Evolutionary conservation across 1,140 invertebrate genomes (phyloP).

Genomic region (Drosophila aff.): DNA sequence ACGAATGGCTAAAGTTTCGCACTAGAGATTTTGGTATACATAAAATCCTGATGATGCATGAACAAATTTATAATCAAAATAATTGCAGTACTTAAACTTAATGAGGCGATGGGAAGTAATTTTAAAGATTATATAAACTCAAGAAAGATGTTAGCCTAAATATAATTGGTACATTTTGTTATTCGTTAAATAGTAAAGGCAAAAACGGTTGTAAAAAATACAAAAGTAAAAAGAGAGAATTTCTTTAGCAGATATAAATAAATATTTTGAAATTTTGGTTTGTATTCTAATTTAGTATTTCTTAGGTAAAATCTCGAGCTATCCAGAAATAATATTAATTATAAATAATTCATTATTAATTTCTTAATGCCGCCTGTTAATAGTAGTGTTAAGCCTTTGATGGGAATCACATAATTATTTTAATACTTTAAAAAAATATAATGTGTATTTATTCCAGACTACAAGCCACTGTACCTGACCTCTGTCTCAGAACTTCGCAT

Average conservation of each 20-base stretch:
- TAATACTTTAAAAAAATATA: background rate
- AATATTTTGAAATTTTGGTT: background rate
- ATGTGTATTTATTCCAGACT: background rate
- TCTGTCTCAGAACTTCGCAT: background rate
- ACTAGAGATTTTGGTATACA: constrained; percentile 25
- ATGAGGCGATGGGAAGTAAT: background rate
- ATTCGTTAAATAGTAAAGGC: too few species aligned
- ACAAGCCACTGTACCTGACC: background rate
- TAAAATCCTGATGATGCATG: constrained; percentile 39
- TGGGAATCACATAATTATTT: too few species aligned
- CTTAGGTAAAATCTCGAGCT: background rate
- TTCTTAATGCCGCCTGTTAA: background rate
- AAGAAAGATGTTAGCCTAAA: background rate
- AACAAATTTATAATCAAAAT: constrained; percentile 7
- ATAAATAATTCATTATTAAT: background rate
- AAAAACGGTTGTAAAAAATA: background rate
- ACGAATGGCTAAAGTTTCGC: constrained; percentile 58
- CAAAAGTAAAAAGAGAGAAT: background rate
- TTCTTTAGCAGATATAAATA: background rate
- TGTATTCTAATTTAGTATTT: background rate
- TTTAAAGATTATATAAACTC: background rate
- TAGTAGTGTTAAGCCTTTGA: background rate
- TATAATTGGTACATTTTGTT: background rate
- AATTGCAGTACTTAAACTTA: constrained; percentile 20
- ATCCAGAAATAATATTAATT: background rate